Conservation (phyloP, 1,140 invertebrate species). For the Scaptomyza montana region DNA sequence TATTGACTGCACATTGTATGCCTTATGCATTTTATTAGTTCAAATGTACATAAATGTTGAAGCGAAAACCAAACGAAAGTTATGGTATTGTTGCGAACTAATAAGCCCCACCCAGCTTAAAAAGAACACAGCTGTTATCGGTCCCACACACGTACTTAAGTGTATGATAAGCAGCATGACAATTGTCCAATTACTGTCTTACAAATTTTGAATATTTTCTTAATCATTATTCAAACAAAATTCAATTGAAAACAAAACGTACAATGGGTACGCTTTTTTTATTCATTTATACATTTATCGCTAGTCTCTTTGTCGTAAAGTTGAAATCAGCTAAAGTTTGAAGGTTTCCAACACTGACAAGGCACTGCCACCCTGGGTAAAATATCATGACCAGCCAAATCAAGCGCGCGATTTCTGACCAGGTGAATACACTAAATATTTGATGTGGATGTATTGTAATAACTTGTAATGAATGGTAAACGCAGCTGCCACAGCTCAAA, state of each 20-base stretch:
- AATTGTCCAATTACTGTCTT: no score
- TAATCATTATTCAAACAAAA: no score
- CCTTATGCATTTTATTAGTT: conserved; percentile 90
- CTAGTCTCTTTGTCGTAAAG: not conserved
- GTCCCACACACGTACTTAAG: conserved; percentile 19
- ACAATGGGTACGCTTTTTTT: no score
- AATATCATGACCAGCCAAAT: conserved; percentile 54
- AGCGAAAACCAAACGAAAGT: not conserved
- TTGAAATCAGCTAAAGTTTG: not conserved
- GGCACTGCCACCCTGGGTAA: conserved; percentile 7
- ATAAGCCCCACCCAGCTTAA: not conserved
- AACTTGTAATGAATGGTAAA: not conserved
- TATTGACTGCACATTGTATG: conserved; percentile 91
- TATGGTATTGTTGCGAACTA: conserved; percentile 3
- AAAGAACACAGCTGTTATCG: conserved; percentile 20
- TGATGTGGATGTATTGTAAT: not conserved
- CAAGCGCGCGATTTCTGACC: conserved; percentile 69
- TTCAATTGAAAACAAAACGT: no score
- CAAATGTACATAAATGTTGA: not conserved
- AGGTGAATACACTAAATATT: conserved; percentile 46
- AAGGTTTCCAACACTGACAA: conserved; percentile 23
- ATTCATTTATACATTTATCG: no score
- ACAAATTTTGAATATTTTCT: no score
- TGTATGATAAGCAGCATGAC: not conserved
- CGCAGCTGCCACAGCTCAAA: conserved; percentile 56